Base-by-base conservation (phyloP, 2,113 vertebrate genomes). In the Alosa alosa region DNA sequence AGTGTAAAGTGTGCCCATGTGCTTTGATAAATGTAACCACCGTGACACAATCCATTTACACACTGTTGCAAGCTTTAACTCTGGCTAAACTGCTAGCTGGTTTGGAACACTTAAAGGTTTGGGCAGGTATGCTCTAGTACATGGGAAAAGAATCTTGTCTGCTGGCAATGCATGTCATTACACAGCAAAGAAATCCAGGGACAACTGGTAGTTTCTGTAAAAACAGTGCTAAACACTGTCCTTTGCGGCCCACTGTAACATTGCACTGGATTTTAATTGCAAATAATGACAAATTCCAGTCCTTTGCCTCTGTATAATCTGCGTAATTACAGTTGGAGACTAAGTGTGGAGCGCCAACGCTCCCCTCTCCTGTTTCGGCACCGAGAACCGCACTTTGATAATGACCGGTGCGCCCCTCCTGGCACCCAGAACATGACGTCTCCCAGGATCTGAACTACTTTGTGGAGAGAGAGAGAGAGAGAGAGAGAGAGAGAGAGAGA, bases 261-360 rank as follows among this genome's bases (percentile, higher is more conserved):
- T 84, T 89, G 52, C 83, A 72, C 82, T 8, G 39, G 47, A 64
- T 57, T 87, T 84, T 88, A 89, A 89, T 85, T 39, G 84, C 82
- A 81, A 81, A 82, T 83, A 87, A 87, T 85, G 64, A 83, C 86
- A 86, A 85, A 86, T 88, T 46, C 84, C 46, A 46, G 36, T 41
- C 72, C 68, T 87, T 36, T 31, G 36, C 57, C 68, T 60, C 31
- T 82, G 46, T 81, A 39, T 82, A 87, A 87, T 83, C 82, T 81
- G 84, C 46, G 83, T 86, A 84, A 88, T 90, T 90, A 84, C 84
- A 85, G 31, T 36, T 0, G 31, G 13, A 84, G 68, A 84, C 52
- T 87, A 89, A 86, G 84, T 68, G 83, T 57, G 86, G 81, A 83
- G 45, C 81, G 57, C 11, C 20, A 18, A n/a, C 4, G 41, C 78